These are phyloP conservation scores for Mus caroli DNA, from an alignment of 2,797 vertebrate species.

Conservation along the genomic window DNA sequence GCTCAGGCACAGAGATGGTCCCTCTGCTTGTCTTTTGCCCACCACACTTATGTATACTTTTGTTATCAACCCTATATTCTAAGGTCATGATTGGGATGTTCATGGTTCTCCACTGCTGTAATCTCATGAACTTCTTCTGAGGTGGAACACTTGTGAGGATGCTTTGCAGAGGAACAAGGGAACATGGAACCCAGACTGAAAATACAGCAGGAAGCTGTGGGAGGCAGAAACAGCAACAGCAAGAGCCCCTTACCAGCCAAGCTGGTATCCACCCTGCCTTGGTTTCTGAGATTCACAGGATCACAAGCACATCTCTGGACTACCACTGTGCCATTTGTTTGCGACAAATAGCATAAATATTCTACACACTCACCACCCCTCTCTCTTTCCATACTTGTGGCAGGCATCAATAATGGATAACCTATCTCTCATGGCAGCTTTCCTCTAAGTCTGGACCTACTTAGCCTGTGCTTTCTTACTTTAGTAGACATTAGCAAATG, in stretches of 20 bases:
- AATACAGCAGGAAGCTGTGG: neutral
- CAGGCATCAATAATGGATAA: slow-evolving; percentile 50
- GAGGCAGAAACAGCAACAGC: neutral
- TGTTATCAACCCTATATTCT: neutral
- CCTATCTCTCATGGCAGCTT: neutral
- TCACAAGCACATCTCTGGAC: neutral
- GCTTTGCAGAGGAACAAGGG: neutral
- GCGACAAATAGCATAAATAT: neutral
- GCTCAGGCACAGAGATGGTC: neutral
- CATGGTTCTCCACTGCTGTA: neutral
- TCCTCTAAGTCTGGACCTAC: neutral
- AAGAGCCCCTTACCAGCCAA: neutral
- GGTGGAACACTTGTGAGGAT: too few relatives aligned
- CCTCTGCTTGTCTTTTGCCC: neutral
- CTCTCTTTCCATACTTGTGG: neutral
- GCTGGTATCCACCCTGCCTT: neutral
- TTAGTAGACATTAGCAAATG: slow-evolving; percentile 24
- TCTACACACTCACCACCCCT: accelerated
- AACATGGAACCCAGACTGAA: neutral
- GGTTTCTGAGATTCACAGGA: neutral
- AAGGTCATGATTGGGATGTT: neutral
- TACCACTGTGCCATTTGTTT: neutral
- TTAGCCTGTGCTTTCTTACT: neutral
- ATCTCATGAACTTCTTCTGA: neutral
- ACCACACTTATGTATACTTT: accelerated